A percentile compares a stretch with the other conserved stretches of the same genome.
phyloP scores from a whole-genome alignment of 2,797 vertebrate genomes.

The Lophius americanus region DNA sequence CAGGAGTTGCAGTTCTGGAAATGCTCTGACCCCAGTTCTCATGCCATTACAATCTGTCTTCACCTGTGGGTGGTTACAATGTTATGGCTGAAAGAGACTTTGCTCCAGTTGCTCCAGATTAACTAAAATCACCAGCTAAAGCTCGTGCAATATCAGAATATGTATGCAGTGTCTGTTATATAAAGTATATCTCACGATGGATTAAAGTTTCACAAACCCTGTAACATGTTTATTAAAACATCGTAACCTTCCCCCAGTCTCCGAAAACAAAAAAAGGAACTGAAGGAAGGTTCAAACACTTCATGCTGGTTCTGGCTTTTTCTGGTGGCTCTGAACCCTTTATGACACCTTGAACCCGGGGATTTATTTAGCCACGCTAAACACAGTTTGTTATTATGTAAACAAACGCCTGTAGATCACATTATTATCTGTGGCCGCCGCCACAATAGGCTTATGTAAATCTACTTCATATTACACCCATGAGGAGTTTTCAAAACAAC shows the following conservation, averaged over 20 bases:
- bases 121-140: not conserved
- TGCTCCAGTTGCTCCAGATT: no score
- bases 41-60: no score
- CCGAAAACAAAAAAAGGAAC: not conserved
- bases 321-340: not conserved
- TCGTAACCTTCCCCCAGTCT: not conserved
- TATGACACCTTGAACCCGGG: not conserved
- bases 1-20: no score
- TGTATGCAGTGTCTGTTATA: not conserved
- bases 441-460: conserved; percentile 58
- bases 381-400: conserved; percentile 13
- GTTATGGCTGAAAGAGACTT: not conserved
- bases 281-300: not conserved
- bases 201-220: not conserved
- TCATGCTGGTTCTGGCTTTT: not conserved
- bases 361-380: conserved; percentile 14
- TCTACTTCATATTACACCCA: conserved; percentile 62
- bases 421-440: conserved; percentile 21
- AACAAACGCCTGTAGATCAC: conserved; percentile 33
- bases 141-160: not conserved
- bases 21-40: no score
- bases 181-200: not conserved
- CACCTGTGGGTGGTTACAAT: no score
- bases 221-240: not conserved
- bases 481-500: conserved; percentile 47